Evolutionary conservation across 2,113 vertebrate genomes (phyloP).

Genomic region (Hippolais icterina): DNA sequence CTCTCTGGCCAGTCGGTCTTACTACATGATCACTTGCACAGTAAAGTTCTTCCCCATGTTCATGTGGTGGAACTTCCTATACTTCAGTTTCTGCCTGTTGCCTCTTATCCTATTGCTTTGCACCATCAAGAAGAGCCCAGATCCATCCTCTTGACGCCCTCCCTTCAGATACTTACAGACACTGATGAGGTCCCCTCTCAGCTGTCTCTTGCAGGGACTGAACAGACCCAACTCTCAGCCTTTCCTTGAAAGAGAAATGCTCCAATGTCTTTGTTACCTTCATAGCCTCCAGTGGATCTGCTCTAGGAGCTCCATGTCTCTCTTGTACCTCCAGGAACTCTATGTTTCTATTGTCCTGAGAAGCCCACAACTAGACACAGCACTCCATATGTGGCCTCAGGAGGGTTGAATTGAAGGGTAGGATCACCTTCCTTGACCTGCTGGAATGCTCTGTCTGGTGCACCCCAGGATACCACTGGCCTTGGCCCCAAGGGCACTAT

Average conservation of each 20-base stretch:
- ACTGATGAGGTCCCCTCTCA: neutral
- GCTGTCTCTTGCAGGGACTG: neutral
- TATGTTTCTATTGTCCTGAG: neutral
- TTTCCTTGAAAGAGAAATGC: neutral
- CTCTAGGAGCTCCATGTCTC: neutral
- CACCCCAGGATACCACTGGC: neutral
- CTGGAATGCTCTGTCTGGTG: neutral
- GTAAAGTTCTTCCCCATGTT: neutral
- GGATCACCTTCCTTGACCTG: neutral
- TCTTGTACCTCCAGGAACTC: neutral
- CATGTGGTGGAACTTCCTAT: neutral
- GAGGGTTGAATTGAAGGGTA: fast-evolving
- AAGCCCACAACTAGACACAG: neutral
- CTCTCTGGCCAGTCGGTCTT: neutral
- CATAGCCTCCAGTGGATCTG: neutral
- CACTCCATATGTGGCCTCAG: neutral
- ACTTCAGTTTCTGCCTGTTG: neutral
- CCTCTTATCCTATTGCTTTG: neutral
- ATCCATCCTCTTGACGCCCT: neutral
- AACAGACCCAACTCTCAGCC: neutral
- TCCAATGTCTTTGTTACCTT: neutral
- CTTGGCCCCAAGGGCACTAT: neutral
- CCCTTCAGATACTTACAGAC: neutral
- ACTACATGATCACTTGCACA: neutral
- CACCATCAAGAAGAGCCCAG: neutral